A percentile compares a stretch with the other conserved stretches of the same genome.
Evolutionary conservation across 2,797 vertebrate species (phyloP).

Genomic region (Tokudaia muenninki): DNA sequence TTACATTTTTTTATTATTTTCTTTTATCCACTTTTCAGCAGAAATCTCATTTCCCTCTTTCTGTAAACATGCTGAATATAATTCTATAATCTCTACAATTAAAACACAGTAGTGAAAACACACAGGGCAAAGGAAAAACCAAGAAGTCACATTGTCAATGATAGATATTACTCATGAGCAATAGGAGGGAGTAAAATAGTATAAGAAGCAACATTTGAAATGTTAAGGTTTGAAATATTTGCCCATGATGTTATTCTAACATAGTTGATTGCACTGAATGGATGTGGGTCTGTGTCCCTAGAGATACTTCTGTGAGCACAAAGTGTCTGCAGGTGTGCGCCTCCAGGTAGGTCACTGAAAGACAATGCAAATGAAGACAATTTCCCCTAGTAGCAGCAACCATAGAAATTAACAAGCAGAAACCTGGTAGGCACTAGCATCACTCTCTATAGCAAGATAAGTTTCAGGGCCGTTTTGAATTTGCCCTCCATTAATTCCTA

Average conservation of each 20-base stretch:
- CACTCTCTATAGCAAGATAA: conserved; percentile 66
- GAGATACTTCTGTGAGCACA: conserved; percentile 79
- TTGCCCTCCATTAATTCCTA: conserved; percentile 80
- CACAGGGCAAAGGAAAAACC: conserved; percentile 69
- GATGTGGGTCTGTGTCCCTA: conserved; percentile 81
- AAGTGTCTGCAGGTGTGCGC: conserved; percentile 84
- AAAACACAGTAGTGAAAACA: conserved; percentile 67
- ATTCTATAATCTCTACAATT: conserved; percentile 61
- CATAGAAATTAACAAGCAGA: conserved; percentile 84
- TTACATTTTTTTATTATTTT: conserved; percentile 56
- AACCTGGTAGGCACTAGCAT: conserved; percentile 71
- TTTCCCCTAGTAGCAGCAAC: conserved; percentile 73
- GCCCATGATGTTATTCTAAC: conserved; percentile 82
- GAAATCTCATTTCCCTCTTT: conserved; percentile 60
- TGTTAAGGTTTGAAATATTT: conserved; percentile 84
- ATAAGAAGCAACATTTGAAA: conserved; percentile 66
- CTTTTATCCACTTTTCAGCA: conserved; percentile 37
- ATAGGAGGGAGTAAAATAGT: conserved; percentile 59
- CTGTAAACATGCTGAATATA: not conserved
- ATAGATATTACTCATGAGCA: conserved; percentile 76
- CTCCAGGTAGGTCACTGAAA: conserved; percentile 86
- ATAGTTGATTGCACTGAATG: conserved; percentile 80
- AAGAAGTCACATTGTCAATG: conserved; percentile 69
- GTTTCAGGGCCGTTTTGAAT: conserved; percentile 79
- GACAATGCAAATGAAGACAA: conserved; percentile 84